Evolutionary conservation across 1,140 invertebrate genomes (phyloP).

Genomic region (Drosophila subpulchrella): DNA sequence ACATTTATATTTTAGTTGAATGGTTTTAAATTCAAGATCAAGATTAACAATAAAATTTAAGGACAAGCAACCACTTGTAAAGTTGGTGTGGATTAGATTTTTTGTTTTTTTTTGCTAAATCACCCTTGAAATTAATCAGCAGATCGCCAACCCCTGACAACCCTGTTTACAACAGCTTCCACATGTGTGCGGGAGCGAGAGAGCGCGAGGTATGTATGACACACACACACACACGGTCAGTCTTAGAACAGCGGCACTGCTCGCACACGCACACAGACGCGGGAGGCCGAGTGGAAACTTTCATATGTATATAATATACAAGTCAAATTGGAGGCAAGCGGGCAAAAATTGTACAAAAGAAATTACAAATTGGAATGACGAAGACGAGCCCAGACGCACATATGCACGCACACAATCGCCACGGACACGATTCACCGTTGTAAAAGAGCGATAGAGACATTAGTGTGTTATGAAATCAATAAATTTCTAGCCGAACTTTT

Average conservation of each 20-base stretch:
- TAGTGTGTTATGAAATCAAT: constrained; percentile 84
- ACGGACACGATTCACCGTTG: constrained; percentile 47
- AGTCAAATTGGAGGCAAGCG: constrained; percentile 66
- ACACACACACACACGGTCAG: constrained; percentile 25
- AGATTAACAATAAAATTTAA: too few relatives aligned
- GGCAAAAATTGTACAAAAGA: constrained; percentile 74
- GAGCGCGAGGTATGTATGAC: constrained; percentile 39
- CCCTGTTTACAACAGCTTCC: constrained; percentile 71
- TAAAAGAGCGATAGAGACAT: constrained; percentile 55
- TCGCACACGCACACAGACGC: constrained; percentile 21
- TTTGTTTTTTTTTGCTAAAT: neutral
- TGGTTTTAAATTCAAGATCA: too few relatives aligned
- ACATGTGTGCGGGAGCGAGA: constrained; percentile 68
- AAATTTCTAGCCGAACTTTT: constrained; percentile 66
- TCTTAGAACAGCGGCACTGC: constrained; percentile 67
- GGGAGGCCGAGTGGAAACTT: constrained; percentile 26
- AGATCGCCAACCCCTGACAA: constrained; percentile 50
- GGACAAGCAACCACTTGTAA: neutral
- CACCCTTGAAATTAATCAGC: constrained; percentile 15
- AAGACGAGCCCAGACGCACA: constrained; percentile 23
- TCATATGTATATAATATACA: constrained; percentile 55
- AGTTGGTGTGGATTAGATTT: neutral
- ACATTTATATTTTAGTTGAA: too few relatives aligned
- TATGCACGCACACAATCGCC: constrained; percentile 2
- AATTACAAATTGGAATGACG: constrained; percentile 68